Base-by-base conservation (phyloP, 2,888 invertebrate species). In the Athalia cordata region DNA sequence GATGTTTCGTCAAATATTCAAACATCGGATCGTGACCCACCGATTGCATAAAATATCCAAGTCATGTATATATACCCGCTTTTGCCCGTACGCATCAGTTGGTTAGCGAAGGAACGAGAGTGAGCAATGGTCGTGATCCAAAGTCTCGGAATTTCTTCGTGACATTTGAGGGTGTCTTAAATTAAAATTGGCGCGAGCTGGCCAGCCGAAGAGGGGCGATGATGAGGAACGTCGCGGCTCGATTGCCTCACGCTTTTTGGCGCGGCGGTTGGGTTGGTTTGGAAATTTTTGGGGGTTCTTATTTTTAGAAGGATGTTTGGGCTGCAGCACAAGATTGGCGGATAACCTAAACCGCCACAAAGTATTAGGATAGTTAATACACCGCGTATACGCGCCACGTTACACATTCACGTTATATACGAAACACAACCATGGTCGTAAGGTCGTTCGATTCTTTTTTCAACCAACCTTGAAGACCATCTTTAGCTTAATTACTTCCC, bases 151-250 rank as follows among this genome's bases (percentile, higher is more conserved):
- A 62, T 72, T 72, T 45, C 6, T 85, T 85, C 86, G 86, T 87
- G 88, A 88, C 88, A 88, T 88, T 88, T 88, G 88, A 85, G 85
- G 85, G 87, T 85, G 86, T 87, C 88, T 88, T 88, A 88, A 88
- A 87, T 88, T 88, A 88, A 88, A 88, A 87, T 87, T 76, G 70
- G 79, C 77, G 65, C 78, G 81, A 83, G 85, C 82, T 87, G 85
- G 84, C 85, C 84, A 83, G 80, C 80, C 80, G 75, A 81, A 79
- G 83, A 85, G 84, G 85, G 57, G 50, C 8, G 6, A n/a, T 13
- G 61, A 11, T 9, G n/a, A 6, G 9, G 11, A 43, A 52, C 49
- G 68, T 4, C 43, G 11, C 13, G 6, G 52, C 47, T 11, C 7
- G 29, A 7, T 7, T 49, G 9, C 49, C 13, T 5, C 11, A 45